Evolutionary conservation across 2,113 vertebrate genomes (phyloP).

Genomic region (Oncorhynchus tshawytscha): DNA sequence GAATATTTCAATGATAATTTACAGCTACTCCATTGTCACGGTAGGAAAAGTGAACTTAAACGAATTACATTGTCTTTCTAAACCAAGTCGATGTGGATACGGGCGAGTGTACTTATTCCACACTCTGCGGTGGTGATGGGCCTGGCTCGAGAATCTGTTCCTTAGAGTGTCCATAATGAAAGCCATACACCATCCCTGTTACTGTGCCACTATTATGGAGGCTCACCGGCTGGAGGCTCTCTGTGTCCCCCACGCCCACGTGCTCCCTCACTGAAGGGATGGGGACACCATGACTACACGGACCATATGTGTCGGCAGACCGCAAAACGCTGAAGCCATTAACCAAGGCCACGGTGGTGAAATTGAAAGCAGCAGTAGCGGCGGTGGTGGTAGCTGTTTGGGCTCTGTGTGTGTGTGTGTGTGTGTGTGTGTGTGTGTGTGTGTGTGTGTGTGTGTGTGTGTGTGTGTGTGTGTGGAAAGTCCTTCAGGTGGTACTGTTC

Average conservation of each 20-base stretch:
- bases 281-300: conserved; percentile 48
- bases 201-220: conserved; percentile 32
- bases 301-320: conserved; percentile 69
- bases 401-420: conserved; percentile 14
- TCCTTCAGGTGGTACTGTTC: conserved; percentile 65
- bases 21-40: too few relatives aligned
- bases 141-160: conserved; percentile 40
- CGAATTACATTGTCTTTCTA: background rate
- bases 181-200: conserved; percentile 30
- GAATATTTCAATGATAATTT: too few relatives aligned
- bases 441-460: too few relatives aligned
- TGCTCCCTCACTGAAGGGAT: conserved; percentile 28
- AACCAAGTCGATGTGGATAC: background rate
- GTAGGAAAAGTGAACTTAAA: background rate
- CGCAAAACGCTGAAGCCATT: conserved; percentile 70
- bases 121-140: conserved; percentile 8
- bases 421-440: too few relatives aligned
- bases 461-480: conserved; percentile 12
- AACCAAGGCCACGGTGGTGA: conserved; percentile 59
- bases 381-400: conserved; percentile 39
- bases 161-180: conserved; percentile 51
- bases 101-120: conserved; percentile 15
- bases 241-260: conserved; percentile 21
- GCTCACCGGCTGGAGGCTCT: conserved; percentile 11
- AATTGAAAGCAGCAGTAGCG: conserved; percentile 71